Percentiles rank a stretch among this genome's conserved stretches.
phyloP scores from a whole-genome alignment of 2,113 vertebrate genomes.

The Calidris pygmaea region DNA sequence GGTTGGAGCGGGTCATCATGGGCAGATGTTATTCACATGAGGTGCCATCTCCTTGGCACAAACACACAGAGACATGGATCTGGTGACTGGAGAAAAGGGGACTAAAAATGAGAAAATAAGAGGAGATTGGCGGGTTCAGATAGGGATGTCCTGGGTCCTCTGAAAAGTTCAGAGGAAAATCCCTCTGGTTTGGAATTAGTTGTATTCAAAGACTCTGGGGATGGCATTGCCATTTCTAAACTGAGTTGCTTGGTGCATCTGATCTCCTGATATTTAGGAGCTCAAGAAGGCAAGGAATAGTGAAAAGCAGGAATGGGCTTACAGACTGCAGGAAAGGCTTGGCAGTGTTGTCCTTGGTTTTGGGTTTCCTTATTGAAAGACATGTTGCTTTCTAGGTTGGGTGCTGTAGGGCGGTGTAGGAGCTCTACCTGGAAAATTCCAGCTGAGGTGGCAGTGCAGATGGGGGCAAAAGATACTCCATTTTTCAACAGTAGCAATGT shows the following conservation, averaged over 20 bases:
- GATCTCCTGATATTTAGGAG: neutral
- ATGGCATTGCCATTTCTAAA: neutral
- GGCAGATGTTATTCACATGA: neutral
- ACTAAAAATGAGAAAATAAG: neutral
- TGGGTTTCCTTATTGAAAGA: neutral
- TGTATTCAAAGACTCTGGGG: neutral
- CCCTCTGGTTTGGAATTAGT: neutral
- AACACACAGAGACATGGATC: neutral
- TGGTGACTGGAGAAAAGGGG: neutral
- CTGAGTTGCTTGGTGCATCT: neutral
- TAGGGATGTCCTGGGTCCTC: neutral
- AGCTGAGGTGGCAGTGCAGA: neutral
- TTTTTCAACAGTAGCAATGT: neutral
- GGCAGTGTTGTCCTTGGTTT: neutral
- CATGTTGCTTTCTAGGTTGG: neutral
- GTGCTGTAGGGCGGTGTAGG: neutral
- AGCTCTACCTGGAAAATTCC: neutral
- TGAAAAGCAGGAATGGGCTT: neutral
- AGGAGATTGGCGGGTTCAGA: neutral
- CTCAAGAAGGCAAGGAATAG: neutral
- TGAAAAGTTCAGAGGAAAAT: neutral
- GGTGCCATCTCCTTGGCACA: neutral
- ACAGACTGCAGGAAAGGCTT: neutral
- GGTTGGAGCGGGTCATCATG: accelerated
- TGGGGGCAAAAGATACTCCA: neutral